phyloP scores from a whole-genome alignment of 2,797 vertebrate genomes.

The Tolypeutes matacus region DNA sequence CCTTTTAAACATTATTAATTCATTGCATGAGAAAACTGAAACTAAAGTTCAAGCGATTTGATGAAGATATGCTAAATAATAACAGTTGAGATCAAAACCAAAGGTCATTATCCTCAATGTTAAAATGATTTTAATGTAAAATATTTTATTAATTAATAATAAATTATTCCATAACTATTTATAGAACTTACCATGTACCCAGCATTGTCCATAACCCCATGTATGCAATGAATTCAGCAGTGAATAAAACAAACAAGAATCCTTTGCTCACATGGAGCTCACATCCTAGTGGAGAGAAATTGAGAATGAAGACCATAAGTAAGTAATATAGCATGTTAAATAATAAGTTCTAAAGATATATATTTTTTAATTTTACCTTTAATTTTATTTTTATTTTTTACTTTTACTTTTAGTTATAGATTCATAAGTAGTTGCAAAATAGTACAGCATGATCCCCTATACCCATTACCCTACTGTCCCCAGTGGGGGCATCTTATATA shows the following conservation, averaged over 20 bases:
- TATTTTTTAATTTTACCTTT: background rate
- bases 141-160: background rate
- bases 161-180: background rate
- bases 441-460: background rate
- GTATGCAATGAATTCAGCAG: background rate
- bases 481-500: background rate
- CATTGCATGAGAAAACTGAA: constrained; percentile 44
- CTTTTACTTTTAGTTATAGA: background rate
- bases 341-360: no score
- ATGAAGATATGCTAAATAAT: constrained; percentile 2
- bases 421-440: background rate
- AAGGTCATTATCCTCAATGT: background rate
- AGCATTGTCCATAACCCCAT: background rate
- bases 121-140: constrained; percentile 3
- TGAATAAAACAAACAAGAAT: background rate
- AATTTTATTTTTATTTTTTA: background rate
- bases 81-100: background rate
- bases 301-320: background rate
- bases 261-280: background rate
- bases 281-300: background rate
- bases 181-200: background rate
- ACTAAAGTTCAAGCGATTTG: background rate
- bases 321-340: background rate
- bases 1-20: constrained; percentile 27
- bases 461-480: background rate